Evolutionary conservation across 2,113 vertebrate species (phyloP).

Genomic region (Pelvicachromis taeniatus): DNA sequence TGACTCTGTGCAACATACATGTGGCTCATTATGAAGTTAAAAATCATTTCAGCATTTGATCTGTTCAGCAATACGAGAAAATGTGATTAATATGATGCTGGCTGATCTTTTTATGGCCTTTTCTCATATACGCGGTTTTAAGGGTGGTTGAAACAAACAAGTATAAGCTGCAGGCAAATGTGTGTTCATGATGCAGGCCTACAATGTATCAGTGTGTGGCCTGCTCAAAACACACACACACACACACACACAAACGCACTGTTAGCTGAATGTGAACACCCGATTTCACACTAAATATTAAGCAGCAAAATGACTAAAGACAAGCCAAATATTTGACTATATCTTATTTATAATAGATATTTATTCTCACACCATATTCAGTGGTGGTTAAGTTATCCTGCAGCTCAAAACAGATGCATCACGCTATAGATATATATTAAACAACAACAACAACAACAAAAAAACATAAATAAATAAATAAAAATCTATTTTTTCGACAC

Average conservation of each 20-base stretch:
- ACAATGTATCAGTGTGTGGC: constrained; percentile 11
- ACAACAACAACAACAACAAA: neutral
- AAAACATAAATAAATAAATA: neutral
- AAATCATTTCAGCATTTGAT: neutral
- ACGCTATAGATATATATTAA: neutral
- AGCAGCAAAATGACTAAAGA: neutral
- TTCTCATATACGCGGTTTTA: neutral
- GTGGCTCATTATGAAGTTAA: neutral
- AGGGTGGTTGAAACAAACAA: neutral
- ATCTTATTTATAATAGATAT: neutral
- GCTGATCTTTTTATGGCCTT: neutral
- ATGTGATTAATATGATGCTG: neutral
- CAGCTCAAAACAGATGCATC: neutral
- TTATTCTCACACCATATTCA: neutral
- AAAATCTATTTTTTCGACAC: neutral
- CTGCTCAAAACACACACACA: neutral
- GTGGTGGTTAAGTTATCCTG: neutral
- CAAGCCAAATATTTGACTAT: neutral
- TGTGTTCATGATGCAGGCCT: constrained; percentile 9
- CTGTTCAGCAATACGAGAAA: neutral
- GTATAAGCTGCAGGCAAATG: neutral
- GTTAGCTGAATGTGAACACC: neutral
- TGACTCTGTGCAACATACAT: neutral
- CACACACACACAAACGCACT: constrained; percentile 1
- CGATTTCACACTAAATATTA: neutral